A percentile compares a stretch with the other conserved stretches of the same genome.
These are phyloP conservation scores for Dendrophyllia cribrosa DNA, from an alignment of 64 coral and sea anemone species.

Conservation along the genomic window DNA sequence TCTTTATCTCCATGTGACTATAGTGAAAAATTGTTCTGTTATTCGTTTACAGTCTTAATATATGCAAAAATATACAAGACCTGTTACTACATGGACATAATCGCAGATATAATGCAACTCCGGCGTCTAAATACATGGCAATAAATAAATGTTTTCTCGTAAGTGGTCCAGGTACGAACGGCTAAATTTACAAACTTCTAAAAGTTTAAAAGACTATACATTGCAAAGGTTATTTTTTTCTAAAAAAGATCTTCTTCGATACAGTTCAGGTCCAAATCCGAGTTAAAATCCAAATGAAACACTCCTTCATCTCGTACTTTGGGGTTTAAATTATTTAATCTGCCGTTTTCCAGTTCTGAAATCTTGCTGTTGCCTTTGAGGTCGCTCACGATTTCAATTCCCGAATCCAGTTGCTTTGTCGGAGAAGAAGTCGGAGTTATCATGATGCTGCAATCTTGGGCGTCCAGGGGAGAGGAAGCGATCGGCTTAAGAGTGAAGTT, in stretches of 20 bases:
- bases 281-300: constrained; percentile 79
- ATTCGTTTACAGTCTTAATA: constrained; percentile 61
- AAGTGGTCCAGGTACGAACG: constrained; percentile 37
- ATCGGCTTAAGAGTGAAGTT: constrained; percentile 95
- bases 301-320: constrained; percentile 66
- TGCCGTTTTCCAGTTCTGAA: constrained; percentile 15
- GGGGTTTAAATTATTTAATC: constrained; percentile 40
- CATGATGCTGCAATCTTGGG: constrained; percentile 74
- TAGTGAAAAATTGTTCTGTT: not conserved
- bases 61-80: constrained; percentile 99
- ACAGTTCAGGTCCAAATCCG: constrained; percentile 88
- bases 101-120: constrained; percentile 26
- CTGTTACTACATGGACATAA: constrained; percentile 40
- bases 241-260: constrained; percentile 86
- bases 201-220: constrained; percentile 80
- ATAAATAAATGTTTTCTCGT: constrained; percentile 89
- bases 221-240: constrained; percentile 57
- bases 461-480: constrained; percentile 70
- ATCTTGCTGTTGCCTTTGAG: not conserved
- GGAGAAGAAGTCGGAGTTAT: constrained; percentile 91
- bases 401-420: constrained; percentile 83
- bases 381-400: constrained; percentile 10
- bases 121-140: constrained; percentile 77
- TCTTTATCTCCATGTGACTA: not conserved
- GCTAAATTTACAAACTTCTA: constrained; percentile 39